Evolutionary conservation across 2,888 invertebrate genomes (phyloP), one percentile per base, ranked within the genome.

Genomic region (Pterobdella sp.): DNA sequence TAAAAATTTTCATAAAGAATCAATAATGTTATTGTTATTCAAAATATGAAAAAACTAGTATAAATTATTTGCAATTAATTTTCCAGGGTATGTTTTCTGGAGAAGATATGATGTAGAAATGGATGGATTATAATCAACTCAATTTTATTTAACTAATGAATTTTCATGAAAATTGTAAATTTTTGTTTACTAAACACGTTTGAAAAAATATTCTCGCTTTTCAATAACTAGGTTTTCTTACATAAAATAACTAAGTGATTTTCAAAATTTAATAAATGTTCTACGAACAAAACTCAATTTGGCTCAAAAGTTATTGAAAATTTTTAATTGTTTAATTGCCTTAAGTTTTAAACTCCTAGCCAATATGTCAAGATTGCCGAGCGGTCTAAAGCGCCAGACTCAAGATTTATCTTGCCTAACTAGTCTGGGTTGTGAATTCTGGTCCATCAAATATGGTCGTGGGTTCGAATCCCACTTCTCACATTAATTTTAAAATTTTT

Each of bases 61-160:
- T 14, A 0, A 26, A 73, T 75, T 32, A 42, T 68, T 72, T 73
- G 74, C 75, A 76, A 81, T 88, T 87, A 42, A n/a, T n/a, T n/a
- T n/a, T n/a, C n/a, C 86, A 90, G 90, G 91, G 92, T 80, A 91
- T 92, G 91, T 92, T 92, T 86, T 90, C 90, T 84, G 90, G 91
- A 35, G 92, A 92, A 73, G 92, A 92, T 84, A 87, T 91, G 85
- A 88, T 89, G 77, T 83, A 79, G 74, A 74, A 26, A 63, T 26
- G 18, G 31, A 2, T 42, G 10, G 10, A 42, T 42, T 42, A 14
- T 42, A 7, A 22, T 14, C 49, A 42, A 42, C 49, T 42, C 22
- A 42, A 42, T 42, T 42, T 42, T 14, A 14, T 42, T 42, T 42
- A 42, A n/a, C n/a, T n/a, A n/a, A n/a, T n/a, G 49, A 42, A 42